Conservation (phyloP, 2,888 invertebrate species). For the Sepioteuthis lessoniana region DNA sequence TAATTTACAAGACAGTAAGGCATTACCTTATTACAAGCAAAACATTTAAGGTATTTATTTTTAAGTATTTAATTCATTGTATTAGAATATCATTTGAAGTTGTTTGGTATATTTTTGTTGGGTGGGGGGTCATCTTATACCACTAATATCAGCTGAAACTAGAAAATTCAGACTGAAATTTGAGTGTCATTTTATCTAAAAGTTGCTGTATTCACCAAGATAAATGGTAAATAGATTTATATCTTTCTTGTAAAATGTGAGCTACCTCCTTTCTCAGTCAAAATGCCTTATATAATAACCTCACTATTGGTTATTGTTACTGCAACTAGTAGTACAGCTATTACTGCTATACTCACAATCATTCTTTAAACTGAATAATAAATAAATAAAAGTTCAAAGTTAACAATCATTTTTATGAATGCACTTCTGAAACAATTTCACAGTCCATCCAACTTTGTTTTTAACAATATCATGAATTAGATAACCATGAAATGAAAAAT, state of each 20-base stretch:
- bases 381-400: too few relatives aligned
- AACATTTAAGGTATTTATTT: too few relatives aligned
- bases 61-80: too few relatives aligned
- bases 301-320: not conserved
- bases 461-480: not conserved
- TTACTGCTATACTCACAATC: not conserved
- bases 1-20: too few relatives aligned
- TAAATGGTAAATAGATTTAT: not conserved
- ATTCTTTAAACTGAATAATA: not conserved
- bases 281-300: not conserved
- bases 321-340: not conserved
- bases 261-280: not conserved
- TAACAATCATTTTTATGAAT: not conserved
- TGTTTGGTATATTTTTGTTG: too few relatives aligned
- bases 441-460: not conserved
- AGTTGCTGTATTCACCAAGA: not conserved
- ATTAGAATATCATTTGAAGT: too few relatives aligned
- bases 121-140: too few relatives aligned
- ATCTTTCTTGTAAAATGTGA: not conserved
- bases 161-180: too few relatives aligned
- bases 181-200: not conserved
- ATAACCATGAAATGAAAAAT: not conserved
- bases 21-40: too few relatives aligned
- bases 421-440: not conserved
- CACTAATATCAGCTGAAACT: too few relatives aligned